Base-by-base conservation (phyloP, 2,113 vertebrate species). In the Callaeas wilsoni region DNA sequence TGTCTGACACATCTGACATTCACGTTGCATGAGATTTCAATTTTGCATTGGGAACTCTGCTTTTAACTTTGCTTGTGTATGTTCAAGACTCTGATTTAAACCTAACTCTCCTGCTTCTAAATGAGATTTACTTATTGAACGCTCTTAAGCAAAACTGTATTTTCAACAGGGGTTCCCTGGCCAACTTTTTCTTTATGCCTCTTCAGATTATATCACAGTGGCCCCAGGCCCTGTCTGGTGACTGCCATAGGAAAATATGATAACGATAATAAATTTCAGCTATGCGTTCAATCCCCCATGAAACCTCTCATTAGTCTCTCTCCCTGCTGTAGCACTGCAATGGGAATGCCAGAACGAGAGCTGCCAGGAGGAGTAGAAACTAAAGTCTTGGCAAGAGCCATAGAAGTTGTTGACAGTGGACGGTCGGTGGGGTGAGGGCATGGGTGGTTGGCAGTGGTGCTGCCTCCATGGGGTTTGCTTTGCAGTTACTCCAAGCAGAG, bases 111-210 rank as follows among this genome's bases (percentile, higher is more conserved):
- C 26, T 85, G 19, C 41, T 25, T 91, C 32, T 91, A 90, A 85
- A 69, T 91, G 65, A 91, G 70, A 76, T 82, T 71, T 75, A 73
- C 60, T 44, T 59, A 68, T 71, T 94, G 93, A 89, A 84, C 30
- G 39, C 7, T 33, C 71, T 80, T 85, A 90, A 94, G 71, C 71
- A 89, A 81, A 90, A 63, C 39, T 67, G 15, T 47, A 39, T 78
- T 90, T 95, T 81, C 50, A 60, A 64, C 53, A 73, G 62, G 90
- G 39, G 15, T 15, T 84, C 56, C n/a, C 37, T 53, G 53, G 46
- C n/a, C 65, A 87, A 59, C 30, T 68, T 84, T 59, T 78, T 12
- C 30, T 87, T 75, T 78, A 13, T 70, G 71, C 23, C 37, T 92
- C 16, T 78, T 84, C 73, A 81, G 30, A 65, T 64, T 50, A 46